Base-by-base conservation (phyloP, 2,113 vertebrate species). In the Budorcas taxicolor region DNA sequence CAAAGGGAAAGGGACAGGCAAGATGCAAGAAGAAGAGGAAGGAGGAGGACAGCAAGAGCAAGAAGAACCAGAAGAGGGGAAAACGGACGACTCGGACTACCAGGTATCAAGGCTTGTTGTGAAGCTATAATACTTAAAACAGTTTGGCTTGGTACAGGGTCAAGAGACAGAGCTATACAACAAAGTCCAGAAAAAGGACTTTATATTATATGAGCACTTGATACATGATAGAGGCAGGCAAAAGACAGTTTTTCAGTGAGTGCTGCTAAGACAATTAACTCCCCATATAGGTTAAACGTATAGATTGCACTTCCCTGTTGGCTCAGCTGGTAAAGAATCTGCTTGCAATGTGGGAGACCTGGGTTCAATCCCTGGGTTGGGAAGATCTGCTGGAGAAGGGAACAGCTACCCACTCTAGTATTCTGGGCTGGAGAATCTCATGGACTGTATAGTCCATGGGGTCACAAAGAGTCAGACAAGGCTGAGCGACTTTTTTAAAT, bases 41-140 rank as follows among this genome's bases (percentile, higher is more conserved):
- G 7, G 76, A 80, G 27, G 27, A 45, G 23, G 21, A 27, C 21
- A 76, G 12, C 40, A 27, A 27, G 40, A 76, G 5, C 23, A 33
- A 50, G 27, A 81, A 80, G 16, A 80, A 6, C 9, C 45, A 50
- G 45, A 81, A 21, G 67, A 71, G 19, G n/a, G 78, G 45, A 0
- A 11, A 50, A 53, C 0, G 3, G 31, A 82, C 6, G 19, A 11
- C 31, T 23, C 0, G 1, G 17, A 7, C 78, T 27, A 36, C 7
- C 62, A 52, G 33, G 17, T n/a, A 33, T 50, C 53, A 78, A 86
- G 21, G 60, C 25, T 78, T 64, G 45, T 27, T 58, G 45, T 25
- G 43, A 80, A 80, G 5, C 31, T 47, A 47, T 60, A 60, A 58
- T 60, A n/a, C 23, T 86, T 90, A 62, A 60, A 62, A 91, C 7